Percentiles rank a stretch among this genome's conserved stretches.
Conservation (phyloP, 2,888 invertebrate species). For the Caenorhabditis sp. region DNA sequence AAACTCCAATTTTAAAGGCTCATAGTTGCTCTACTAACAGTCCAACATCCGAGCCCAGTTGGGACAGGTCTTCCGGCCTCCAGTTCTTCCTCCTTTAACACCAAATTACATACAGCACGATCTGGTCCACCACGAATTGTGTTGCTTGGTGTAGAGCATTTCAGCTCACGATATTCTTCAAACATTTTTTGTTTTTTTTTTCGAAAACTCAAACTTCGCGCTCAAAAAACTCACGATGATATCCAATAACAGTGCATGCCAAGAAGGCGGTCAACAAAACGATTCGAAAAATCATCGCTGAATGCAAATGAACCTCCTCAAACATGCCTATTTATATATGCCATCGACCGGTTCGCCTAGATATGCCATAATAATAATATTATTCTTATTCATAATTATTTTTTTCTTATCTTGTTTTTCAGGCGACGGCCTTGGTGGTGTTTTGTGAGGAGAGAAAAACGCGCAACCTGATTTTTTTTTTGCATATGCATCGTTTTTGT, state of each 20-base stretch:
- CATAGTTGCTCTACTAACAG: constrained; percentile 22
- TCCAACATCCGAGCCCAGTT: constrained; percentile 67
- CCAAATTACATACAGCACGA: constrained; percentile 61
- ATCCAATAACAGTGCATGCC: constrained; percentile 18
- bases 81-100: constrained; percentile 64
- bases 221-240: constrained; percentile 26
- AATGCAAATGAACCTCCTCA: neutral
- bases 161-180: constrained; percentile 67
- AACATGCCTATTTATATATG: neutral
- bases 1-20: neutral
- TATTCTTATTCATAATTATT: neutral
- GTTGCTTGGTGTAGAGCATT: constrained; percentile 67
- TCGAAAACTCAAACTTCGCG: neutral
- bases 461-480: neutral
- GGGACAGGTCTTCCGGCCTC: constrained; percentile 62
- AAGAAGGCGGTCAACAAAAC: neutral
- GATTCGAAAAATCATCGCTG: neutral
- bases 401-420: neutral
- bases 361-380: neutral
- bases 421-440: neutral
- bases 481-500: neutral
- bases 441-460: neutral
- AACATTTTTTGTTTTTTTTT: neutral
- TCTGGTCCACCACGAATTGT: constrained; percentile 63
- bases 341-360: neutral